A percentile compares a stretch with the other conserved stretches of the same genome.
These are phyloP conservation scores for Amiota communis DNA, from an alignment of 2,888 invertebrate genomes.

Conservation along the genomic window DNA sequence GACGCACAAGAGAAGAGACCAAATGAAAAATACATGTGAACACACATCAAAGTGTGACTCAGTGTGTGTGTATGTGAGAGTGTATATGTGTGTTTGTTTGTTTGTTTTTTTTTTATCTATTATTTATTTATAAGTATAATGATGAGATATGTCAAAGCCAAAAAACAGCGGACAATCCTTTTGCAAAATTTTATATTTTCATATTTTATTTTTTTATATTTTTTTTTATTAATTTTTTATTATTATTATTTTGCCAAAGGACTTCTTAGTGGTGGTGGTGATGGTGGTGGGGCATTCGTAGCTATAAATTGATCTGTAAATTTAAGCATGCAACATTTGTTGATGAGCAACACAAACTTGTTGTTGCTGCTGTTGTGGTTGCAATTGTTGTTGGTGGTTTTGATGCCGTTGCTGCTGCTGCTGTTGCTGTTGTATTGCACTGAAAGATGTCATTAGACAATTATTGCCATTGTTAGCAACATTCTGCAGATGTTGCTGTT, in stretches of 20 bases:
- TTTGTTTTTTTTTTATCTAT: constrained; percentile 28
- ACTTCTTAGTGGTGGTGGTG: no score
- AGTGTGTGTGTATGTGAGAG: constrained; percentile 22
- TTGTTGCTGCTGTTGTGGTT: constrained; percentile 29
- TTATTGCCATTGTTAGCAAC: constrained; percentile 52
- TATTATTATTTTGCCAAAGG: no score
- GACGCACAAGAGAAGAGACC: constrained; percentile 10
- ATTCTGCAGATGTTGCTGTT: constrained; percentile 46
- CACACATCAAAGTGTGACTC: constrained; percentile 24
- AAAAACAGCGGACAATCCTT: constrained; percentile 2
- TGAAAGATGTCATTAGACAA: constrained; percentile 38
- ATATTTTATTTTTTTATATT: constrained; percentile 36
- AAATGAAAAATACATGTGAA: constrained; percentile 11
- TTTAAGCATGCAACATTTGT: constrained; percentile 41
- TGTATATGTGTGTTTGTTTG: constrained; percentile 14
- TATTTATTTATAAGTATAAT: neutral
- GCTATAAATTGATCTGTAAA: no score
- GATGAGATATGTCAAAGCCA: constrained; percentile 37
- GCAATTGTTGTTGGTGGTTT: constrained; percentile 13
- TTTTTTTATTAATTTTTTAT: neutral
- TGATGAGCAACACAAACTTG: neutral
- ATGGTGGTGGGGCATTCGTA: no score
- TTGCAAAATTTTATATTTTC: constrained; percentile 37
- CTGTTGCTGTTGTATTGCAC: constrained; percentile 34
- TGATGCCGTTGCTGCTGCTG: constrained; percentile 34